Evolutionary conservation across 2,797 vertebrate genomes (phyloP).

Genomic region (Mastacembelus armatus): DNA sequence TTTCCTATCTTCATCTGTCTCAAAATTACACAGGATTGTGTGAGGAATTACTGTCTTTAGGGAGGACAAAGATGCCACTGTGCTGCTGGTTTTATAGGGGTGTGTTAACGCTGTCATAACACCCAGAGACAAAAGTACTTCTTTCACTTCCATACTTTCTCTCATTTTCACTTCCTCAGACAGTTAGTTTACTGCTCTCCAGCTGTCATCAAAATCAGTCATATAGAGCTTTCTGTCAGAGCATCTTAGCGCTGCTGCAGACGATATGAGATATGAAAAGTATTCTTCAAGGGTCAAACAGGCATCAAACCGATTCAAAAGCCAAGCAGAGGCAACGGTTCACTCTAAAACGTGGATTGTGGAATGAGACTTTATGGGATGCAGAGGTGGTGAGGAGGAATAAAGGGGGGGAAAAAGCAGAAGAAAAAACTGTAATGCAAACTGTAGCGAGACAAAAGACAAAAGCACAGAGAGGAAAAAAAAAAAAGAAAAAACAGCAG

Average conservation of each 20-base stretch:
- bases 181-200: neutral
- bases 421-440: conserved; percentile 13
- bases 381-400: conserved; percentile 28
- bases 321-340: conserved; percentile 40
- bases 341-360: conserved; percentile 27
- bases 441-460: conserved; percentile 20
- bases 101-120: conserved; percentile 55
- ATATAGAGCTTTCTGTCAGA: neutral
- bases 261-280: conserved; percentile 1
- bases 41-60: conserved; percentile 28
- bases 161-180: conserved; percentile 56
- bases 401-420: neutral
- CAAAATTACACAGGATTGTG: neutral
- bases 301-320: conserved; percentile 42
- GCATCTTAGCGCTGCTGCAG: neutral
- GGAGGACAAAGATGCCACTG: conserved; percentile 52
- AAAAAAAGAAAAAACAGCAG: conserved; percentile 25
- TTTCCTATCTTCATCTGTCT: neutral
- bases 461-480: conserved; percentile 13
- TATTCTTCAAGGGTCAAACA: conserved; percentile 19
- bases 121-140: conserved; percentile 51
- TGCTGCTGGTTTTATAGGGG: conserved; percentile 9
- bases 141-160: conserved; percentile 57
- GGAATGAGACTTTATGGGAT: conserved; percentile 24
- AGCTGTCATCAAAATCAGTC: neutral